A percentile compares a stretch with the other conserved stretches of the same genome.
Evolutionary conservation across 1,140 invertebrate species (phyloP).

Genomic region (Eriosoma lanigerum): DNA sequence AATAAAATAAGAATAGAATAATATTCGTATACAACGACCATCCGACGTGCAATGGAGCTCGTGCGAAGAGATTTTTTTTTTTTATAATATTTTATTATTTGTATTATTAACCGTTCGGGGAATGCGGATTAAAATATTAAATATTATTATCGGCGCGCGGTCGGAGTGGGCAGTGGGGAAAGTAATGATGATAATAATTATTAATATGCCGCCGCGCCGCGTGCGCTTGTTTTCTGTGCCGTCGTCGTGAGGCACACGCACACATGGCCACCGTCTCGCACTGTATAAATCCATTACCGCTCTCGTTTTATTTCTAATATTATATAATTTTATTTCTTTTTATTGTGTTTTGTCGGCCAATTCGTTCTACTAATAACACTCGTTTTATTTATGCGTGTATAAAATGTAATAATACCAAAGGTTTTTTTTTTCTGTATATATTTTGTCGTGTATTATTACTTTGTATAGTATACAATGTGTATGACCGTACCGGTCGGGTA

Average conservation of each 20-base stretch:
- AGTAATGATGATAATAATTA: not conserved
- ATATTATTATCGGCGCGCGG: no score
- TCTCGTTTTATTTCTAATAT: not conserved
- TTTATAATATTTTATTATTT: not conserved
- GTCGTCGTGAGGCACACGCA: not conserved
- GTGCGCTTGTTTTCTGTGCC: no score
- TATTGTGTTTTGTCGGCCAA: not conserved
- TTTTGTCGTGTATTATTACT: not conserved
- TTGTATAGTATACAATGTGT: not conserved
- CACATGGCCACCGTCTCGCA: not conserved
- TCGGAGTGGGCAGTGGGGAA: no score
- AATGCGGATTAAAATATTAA: no score
- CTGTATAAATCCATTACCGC: not conserved
- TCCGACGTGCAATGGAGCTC: no score
- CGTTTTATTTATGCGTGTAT: not conserved
- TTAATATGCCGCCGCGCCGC: not conserved
- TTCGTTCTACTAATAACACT: conserved; percentile 12
- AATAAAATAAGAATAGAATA: no score
- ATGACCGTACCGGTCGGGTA: no score
- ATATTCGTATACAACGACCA: no score
- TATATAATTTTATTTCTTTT: not conserved
- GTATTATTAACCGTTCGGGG: no score
- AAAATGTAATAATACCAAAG: not conserved
- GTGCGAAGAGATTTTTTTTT: no score
- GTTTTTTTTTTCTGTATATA: not conserved